Evolutionary conservation across 2,113 vertebrate species (phyloP).

Genomic region (Morphnarchus princeps): DNA sequence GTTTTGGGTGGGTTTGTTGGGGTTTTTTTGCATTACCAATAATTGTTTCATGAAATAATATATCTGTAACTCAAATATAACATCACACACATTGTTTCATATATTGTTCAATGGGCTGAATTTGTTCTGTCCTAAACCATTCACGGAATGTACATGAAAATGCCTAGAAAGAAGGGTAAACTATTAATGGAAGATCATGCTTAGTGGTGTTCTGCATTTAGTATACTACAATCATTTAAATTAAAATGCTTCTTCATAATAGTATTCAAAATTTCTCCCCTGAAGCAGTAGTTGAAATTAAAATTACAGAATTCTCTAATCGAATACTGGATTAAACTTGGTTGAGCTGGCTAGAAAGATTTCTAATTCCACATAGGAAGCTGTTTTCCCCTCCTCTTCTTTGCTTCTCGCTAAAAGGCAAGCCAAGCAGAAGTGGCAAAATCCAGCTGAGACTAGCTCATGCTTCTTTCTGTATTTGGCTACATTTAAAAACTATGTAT

Average conservation of each 20-base stretch:
- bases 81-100: neutral
- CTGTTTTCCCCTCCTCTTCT: neutral
- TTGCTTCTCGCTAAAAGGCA: neutral
- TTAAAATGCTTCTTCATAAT: neutral
- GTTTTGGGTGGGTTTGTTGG: neutral
- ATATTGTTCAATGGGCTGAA: neutral
- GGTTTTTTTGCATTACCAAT: neutral
- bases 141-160: neutral
- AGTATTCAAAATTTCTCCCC: neutral
- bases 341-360: neutral
- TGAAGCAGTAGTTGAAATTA: neutral
- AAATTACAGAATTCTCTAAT: neutral
- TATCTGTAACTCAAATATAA: neutral
- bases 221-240: neutral
- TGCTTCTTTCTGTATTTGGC: neutral
- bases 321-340: neutral
- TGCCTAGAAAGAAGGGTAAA: neutral
- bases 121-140: neutral
- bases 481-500: neutral
- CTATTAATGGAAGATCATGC: neutral
- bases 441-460: neutral
- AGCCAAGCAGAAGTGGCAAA: neutral
- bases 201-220: neutral
- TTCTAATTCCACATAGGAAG: neutral
- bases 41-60: neutral